These are phyloP conservation scores for Hypotaenidia philippensis DNA, from an alignment of 2,797 vertebrate species.

Conservation along the genomic window DNA sequence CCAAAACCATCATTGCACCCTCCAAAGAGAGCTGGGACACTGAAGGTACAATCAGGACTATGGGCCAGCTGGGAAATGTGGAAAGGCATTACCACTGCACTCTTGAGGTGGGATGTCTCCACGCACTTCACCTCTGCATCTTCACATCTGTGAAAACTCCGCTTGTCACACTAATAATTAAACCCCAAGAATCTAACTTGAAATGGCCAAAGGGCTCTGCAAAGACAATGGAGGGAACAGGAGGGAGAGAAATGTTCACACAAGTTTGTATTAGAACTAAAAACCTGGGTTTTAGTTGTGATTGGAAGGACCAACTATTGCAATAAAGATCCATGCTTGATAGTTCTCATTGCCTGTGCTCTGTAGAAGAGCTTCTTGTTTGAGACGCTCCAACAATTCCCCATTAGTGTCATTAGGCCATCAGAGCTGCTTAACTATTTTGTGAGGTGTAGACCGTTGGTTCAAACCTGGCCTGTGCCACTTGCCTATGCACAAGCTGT, in stretches of 20 bases:
- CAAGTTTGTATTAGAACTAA: slow-evolving; percentile 1
- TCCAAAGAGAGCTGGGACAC: not conserved
- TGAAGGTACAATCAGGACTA: not conserved
- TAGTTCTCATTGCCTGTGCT: not conserved
- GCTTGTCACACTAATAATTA: slow-evolving; percentile 55
- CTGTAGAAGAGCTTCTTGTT: not conserved
- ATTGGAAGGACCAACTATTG: not conserved
- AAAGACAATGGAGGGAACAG: not conserved
- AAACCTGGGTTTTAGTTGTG: not conserved
- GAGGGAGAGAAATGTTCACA: slow-evolving; percentile 43
- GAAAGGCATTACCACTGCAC: not conserved
- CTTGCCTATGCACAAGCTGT: rapidly evolving
- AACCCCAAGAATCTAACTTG: slow-evolving; percentile 38
- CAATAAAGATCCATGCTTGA: not conserved
- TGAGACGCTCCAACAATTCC: not conserved
- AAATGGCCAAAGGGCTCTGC: slow-evolving; percentile 32
- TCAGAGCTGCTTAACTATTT: not conserved
- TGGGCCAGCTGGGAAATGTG: not conserved
- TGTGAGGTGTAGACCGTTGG: not conserved
- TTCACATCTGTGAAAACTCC: slow-evolving; percentile 36
- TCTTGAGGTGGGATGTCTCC: slow-evolving; percentile 18
- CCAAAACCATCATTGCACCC: not conserved
- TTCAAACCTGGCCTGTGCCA: not conserved
- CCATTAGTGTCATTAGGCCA: not conserved
- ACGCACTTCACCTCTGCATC: slow-evolving; percentile 60